Base-by-base conservation (phyloP, 2,113 vertebrate species). In the Anarrhichthys ocellatus region DNA sequence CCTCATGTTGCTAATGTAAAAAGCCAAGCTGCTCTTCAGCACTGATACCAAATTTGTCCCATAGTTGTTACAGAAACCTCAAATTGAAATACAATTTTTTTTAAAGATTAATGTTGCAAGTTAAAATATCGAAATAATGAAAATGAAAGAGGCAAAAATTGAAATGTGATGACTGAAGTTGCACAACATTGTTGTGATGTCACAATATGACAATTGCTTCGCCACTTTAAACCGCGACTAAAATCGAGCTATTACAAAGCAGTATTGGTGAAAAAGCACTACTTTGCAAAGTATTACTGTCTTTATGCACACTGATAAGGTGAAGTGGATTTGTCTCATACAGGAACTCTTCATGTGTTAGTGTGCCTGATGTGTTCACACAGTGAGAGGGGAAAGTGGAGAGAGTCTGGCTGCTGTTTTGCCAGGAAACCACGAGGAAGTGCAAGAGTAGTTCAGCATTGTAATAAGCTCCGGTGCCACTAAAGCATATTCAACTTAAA, bases 401-500 rank as follows among this genome's bases (percentile, higher is more conserved):
- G 22, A 14, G 4, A 52, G 20, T 52, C n/a, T 46, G 42, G 52
- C 44, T 38, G 8, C 4, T n/a, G 17, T 14, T 68, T 63, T 77
- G 27, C 11, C 73, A 62, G 20, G 22, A 71, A 79, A 61, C 62
- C 61, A 61, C 6, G 17, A 50, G 22, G 17, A 72, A 40, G 11
- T 18, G 77, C 17, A 65, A 15, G 15, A 77, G 34, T 52, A 17
- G 65, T 29, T 78, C 27, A 73, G 56, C 66, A 64, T 67, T 50
- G 24, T 67, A 79, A 42, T 61, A 74, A 71, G 32, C 2, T 8
- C 62, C 38, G 69, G 50, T 73, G 32, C 27, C 9, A 27, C 63
- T 32, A 27, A 75, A 76, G 83, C 73, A 69, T 24, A 48, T 74
- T 65, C 34, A 46, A 5, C 80, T 77, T 80, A 84, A 88, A 84